Evolutionary conservation across 2,113 vertebrate genomes (phyloP), one percentile per base, ranked within the genome.

Genomic region (Etheostoma spectabile): DNA sequence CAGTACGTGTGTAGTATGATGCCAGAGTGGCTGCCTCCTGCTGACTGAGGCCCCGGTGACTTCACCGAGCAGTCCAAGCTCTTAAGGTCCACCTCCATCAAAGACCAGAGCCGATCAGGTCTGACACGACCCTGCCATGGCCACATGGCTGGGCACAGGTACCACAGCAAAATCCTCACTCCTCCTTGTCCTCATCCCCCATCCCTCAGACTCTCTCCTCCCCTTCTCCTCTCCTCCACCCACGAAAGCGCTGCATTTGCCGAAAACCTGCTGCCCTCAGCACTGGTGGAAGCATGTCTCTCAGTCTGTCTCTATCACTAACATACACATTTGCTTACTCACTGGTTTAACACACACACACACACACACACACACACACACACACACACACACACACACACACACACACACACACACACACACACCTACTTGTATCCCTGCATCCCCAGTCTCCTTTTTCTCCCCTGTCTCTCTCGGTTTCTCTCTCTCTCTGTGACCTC

Each of bases 241-340:
- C 82, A 77, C 38, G 16, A 83, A 83, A 83, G 33, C 56, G 18
- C 77, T 52, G 74, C 74, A 80, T 66, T 73, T 83, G 88, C 83
- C 90, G 86, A 89, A 90, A 90, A 68, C 74, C 76, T 78, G 80
- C 91, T 84, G 82, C 88, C 88, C 80, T 91, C 90, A 86, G 88
- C 84, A 70, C 38, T 60, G 68, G 84, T 38, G 27, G 74, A 88
- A 70, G 62, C 76, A 73, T 30, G 65, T 86, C 76, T 86, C 63
- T 78, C 69, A 57, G 66, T 77, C 74, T 56, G 63, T 81, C 76
- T 83, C 77, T 46, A 72, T 51, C 61, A 64, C 82, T 15, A 67
- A 83, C 79, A 68, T 69, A 64, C 64, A 49, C 79, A 48, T 70
- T 80, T 74, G 84, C 80, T 85, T 72, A 80, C 77, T 75, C 86